These are phyloP conservation scores for Phaethornis superciliosus DNA, from an alignment of 2,113 vertebrate species.

Conservation along the genomic window DNA sequence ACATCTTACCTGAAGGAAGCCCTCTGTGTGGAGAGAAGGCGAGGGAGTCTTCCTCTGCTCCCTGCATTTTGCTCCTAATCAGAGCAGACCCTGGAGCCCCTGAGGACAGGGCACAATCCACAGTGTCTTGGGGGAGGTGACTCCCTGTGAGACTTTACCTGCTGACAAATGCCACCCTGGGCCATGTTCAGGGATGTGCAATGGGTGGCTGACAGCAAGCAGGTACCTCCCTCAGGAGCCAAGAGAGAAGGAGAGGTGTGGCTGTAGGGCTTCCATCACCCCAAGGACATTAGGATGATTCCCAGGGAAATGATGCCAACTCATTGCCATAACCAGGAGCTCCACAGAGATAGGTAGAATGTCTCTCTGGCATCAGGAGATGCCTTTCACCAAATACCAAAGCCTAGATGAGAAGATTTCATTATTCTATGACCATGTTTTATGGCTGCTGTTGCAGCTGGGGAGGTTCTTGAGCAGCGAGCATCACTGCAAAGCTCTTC, in stretches of 20 bases:
- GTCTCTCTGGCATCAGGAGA: background rate
- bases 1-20: background rate
- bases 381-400: background rate
- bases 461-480: background rate
- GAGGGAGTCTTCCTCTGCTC: background rate
- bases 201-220: background rate
- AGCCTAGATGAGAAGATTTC: background rate
- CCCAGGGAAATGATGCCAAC: rapidly evolving
- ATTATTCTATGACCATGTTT: background rate
- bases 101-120: background rate
- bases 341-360: background rate
- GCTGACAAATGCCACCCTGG: background rate
- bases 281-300: rapidly evolving
- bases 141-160: background rate
- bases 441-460: background rate
- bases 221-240: background rate
- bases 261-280: rapidly evolving
- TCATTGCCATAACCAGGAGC: background rate
- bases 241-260: rapidly evolving
- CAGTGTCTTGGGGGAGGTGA: background rate
- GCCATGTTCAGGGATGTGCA: rapidly evolving
- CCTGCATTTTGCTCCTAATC: background rate
- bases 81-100: background rate
- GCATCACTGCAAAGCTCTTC: background rate
- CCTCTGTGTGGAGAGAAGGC: background rate